These are phyloP conservation scores for Erebia palarica DNA, from an alignment of 2,888 invertebrate species.

Conservation along the genomic window DNA sequence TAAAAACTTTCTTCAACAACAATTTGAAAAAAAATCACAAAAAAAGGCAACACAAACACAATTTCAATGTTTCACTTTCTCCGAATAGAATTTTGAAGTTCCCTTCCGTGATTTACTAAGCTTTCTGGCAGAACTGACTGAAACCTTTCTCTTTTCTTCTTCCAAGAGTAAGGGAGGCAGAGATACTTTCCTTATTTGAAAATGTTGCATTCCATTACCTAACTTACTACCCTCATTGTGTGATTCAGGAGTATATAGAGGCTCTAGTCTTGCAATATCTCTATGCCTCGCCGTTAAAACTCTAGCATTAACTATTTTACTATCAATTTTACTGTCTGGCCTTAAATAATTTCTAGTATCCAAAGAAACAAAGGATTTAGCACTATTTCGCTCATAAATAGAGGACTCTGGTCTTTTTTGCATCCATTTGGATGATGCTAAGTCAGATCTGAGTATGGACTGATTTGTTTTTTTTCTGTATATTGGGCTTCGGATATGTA, in stretches of 20 bases:
- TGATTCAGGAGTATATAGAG: slow-evolving; percentile 65
- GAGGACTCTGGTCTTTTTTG: slow-evolving; percentile 72
- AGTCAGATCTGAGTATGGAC: slow-evolving; percentile 70
- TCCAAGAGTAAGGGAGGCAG: slow-evolving; percentile 72
- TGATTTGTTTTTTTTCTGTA: slow-evolving; percentile 65
- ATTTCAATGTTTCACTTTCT: slow-evolving; percentile 37
- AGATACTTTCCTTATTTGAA: slow-evolving; percentile 70
- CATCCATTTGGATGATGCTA: slow-evolving; percentile 78
- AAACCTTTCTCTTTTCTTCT: slow-evolving; percentile 67
- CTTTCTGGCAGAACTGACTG: slow-evolving; percentile 62
- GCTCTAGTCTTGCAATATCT: slow-evolving; percentile 64
- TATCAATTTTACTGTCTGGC: slow-evolving; percentile 61
- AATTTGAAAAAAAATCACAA: background rate
- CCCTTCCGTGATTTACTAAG: slow-evolving; percentile 44
- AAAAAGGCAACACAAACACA: background rate
- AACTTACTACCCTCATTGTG: slow-evolving; percentile 54
- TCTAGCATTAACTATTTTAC: slow-evolving; percentile 56
- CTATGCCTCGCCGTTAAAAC: slow-evolving; percentile 69
- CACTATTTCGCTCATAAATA: slow-evolving; percentile 72
- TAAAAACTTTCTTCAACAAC: background rate
- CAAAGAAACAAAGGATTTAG: slow-evolving; percentile 74
- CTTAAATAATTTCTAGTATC: slow-evolving; percentile 66
- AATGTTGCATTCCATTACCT: slow-evolving; percentile 53
- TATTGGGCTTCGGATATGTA: slow-evolving; percentile 67
- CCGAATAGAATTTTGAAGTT: slow-evolving; percentile 37